A percentile compares a stretch with the other conserved stretches of the same genome.
Conservation (phyloP, 2,888 invertebrate species). For the Incurvaria masculella region DNA sequence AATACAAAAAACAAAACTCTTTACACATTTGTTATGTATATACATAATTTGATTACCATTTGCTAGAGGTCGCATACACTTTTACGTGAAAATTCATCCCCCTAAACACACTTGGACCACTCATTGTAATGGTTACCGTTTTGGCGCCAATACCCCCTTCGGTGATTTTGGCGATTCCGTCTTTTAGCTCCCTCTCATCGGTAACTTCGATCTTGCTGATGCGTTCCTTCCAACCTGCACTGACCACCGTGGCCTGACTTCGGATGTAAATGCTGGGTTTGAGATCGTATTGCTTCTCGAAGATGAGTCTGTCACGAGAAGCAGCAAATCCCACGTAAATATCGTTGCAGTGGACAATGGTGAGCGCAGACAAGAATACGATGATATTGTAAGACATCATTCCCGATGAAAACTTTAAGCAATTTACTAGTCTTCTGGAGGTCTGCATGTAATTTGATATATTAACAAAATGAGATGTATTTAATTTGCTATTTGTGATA, state of each 20-base stretch:
- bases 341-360: not conserved
- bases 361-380: not conserved
- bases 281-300: not conserved
- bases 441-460: too few relatives aligned
- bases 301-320: not conserved
- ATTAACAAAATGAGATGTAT: too few relatives aligned
- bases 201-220: slow-evolving; percentile 32
- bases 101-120: slow-evolving; percentile 38
- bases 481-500: too few relatives aligned
- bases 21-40: too few relatives aligned
- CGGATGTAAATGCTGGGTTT: not conserved
- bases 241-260: slow-evolving; percentile 16
- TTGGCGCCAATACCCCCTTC: slow-evolving; percentile 37
- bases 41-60: too few relatives aligned
- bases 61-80: not conserved
- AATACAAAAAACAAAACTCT: too few relatives aligned
- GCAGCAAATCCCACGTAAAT: not conserved
- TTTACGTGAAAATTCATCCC: slow-evolving; percentile 31
- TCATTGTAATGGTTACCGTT: slow-evolving; percentile 36
- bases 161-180: slow-evolving; percentile 34
- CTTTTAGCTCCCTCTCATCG: slow-evolving; percentile 36
- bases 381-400: too few relatives aligned
- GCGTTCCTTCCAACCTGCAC: slow-evolving; percentile 27
- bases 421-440: too few relatives aligned
- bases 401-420: too few relatives aligned